Base-by-base conservation (phyloP, 2,113 vertebrate genomes). In the Scytalopus superciliaris region DNA sequence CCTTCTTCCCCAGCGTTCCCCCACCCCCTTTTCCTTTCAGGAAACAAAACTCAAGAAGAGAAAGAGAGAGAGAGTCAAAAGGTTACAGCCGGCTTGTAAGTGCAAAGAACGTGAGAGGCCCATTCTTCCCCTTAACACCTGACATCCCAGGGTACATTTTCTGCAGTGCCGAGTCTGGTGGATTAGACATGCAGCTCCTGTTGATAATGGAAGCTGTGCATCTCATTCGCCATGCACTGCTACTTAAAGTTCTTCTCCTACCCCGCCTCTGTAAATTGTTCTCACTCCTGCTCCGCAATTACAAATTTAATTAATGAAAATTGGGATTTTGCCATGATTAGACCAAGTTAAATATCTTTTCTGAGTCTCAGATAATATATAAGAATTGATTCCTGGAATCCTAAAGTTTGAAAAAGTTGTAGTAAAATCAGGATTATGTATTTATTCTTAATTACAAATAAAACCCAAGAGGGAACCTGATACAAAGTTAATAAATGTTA, bases 91-190 rank as follows among this genome's bases (percentile, higher is more conserved):
- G 1, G 93, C 94, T 94, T 94, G 95, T 96, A 96, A 94, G 91
- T 85, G 90, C 94, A 96, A 95, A 96, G 95, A 93, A 95, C 95
- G 63, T 90, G 90, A 96, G 96, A 94, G 96, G 95, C 94, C 96
- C 96, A 93, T 93, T 96, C 91, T 94, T 95, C 81, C 95, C 96
- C 95, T 94, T 96, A 97, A 97, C 93, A 97, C 94, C 95, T 97
- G 96, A 94, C 92, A 79, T 95, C 96, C 91, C 95, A 97, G 95
- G 83, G 75, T 87, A 79, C 77, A 89, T 95, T 96, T 93, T 82
- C 84, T 69, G 81, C 86, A 68, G 80, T 19, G 40, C 40, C 0
- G 1, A 75, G 56, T 55, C 89, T 82, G 75, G 79, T 90, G 77
- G 80, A 95, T 95, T 94, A 95, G 87, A 84, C 85, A 93, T 91